These are phyloP conservation scores for Aphyosemion australe DNA, from an alignment of 2,113 vertebrate genomes.

Conservation along the genomic window DNA sequence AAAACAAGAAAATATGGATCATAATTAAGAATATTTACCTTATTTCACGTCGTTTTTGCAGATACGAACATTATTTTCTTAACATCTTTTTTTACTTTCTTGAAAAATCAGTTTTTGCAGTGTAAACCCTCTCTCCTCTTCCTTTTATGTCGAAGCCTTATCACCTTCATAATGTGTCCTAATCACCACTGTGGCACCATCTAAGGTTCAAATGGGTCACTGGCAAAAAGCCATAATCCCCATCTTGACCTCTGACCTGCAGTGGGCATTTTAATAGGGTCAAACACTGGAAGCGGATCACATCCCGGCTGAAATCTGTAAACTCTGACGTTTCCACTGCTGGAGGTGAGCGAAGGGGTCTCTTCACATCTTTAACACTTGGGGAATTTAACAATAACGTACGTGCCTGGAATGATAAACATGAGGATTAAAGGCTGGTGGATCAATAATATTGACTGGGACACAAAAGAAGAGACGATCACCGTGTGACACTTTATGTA, in stretches of 20 bases:
- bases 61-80: too few relatives aligned
- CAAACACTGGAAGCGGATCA: slow-evolving; percentile 60
- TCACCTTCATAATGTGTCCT: slow-evolving; percentile 48
- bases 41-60: too few relatives aligned
- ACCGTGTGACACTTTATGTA: not conserved
- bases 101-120: too few relatives aligned
- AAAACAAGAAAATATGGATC: too few relatives aligned
- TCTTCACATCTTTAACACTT: slow-evolving; percentile 30
- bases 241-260: slow-evolving; percentile 54
- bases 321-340: slow-evolving; percentile 18
- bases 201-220: slow-evolving; percentile 53
- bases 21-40: too few relatives aligned
- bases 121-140: not conserved
- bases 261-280: slow-evolving; percentile 60
- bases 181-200: slow-evolving; percentile 43
- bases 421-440: slow-evolving; percentile 45
- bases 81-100: too few relatives aligned
- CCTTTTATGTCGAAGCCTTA: not conserved
- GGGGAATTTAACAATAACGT: slow-evolving; percentile 25
- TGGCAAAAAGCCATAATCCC: slow-evolving; percentile 64
- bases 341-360: slow-evolving; percentile 9
- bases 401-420: slow-evolving; percentile 52
- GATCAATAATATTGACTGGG: slow-evolving; percentile 59
- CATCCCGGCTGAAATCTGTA: slow-evolving; percentile 24
- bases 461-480: slow-evolving; percentile 20